Evolutionary conservation across 2,113 vertebrate species (phyloP).

Genomic region (Brachyhypopomus occidentalis): DNA sequence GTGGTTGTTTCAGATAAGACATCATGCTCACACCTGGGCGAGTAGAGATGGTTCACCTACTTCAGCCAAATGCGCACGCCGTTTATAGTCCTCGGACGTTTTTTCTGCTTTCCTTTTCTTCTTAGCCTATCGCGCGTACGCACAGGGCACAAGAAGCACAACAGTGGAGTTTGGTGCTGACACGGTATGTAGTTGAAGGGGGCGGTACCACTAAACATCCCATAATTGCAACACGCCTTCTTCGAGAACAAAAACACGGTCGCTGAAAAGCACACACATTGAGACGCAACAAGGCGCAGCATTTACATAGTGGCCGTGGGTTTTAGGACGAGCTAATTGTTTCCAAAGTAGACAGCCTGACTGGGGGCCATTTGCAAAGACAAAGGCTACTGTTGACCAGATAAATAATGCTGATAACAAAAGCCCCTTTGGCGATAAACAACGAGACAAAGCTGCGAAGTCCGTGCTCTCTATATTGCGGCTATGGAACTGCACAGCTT

Average conservation of each 20-base stretch:
- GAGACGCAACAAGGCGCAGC: conserved; percentile 70
- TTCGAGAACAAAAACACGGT: conserved; percentile 64
- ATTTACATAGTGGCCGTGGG: conserved; percentile 87
- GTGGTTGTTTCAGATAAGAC: conserved; percentile 98
- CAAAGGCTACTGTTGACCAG: conserved; percentile 93
- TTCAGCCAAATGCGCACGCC: not conserved
- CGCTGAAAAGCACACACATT: conserved; percentile 81
- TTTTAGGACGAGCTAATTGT: conserved; percentile 82
- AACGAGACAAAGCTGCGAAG: conserved; percentile 84
- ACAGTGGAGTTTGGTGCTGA: not conserved
- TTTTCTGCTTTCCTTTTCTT: conserved; percentile 21
- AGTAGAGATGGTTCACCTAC: conserved; percentile 55
- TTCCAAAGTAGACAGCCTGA: conserved; percentile 88
- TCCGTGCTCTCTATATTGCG: conserved; percentile 75
- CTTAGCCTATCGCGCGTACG: not conserved
- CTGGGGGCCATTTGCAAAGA: conserved; percentile 95
- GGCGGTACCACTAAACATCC: conserved; percentile 57
- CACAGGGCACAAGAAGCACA: not conserved
- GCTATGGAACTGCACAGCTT: conserved; percentile 67
- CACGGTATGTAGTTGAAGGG: conserved; percentile 27
- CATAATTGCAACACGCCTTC: conserved; percentile 75
- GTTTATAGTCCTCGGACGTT: not conserved
- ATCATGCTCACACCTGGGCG: conserved; percentile 88
- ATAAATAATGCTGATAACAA: conserved; percentile 97
- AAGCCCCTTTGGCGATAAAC: conserved; percentile 83